Percentiles rank a stretch among this genome's conserved stretches.
Evolutionary conservation across 2,888 invertebrate species (phyloP).

Genomic region (Phaedon cochleariae): DNA sequence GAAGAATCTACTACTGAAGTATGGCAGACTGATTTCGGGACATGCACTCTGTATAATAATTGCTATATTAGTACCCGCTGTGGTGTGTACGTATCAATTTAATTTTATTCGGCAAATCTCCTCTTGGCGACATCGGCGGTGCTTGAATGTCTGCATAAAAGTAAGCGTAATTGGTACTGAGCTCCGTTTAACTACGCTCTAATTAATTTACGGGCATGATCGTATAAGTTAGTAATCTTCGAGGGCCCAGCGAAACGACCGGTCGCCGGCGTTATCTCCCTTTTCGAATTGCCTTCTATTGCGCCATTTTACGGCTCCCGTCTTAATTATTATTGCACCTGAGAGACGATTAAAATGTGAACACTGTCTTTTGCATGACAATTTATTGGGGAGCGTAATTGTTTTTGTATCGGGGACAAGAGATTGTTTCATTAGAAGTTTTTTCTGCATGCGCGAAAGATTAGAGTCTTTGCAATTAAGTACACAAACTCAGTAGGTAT

Average conservation of each 20-base stretch:
- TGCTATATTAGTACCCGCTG: no score
- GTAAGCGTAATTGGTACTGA: slow-evolving; percentile 51
- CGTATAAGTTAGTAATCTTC: slow-evolving; percentile 34
- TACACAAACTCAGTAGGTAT: no score
- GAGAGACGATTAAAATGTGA: slow-evolving; percentile 49
- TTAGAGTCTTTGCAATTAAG: no score
- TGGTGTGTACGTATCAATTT: no score
- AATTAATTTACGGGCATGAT: slow-evolving; percentile 55
- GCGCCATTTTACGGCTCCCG: slow-evolving; percentile 42
- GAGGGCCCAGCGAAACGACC: slow-evolving; percentile 10
- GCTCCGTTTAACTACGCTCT: slow-evolving; percentile 51
- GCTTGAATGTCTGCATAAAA: slow-evolving; percentile 49
- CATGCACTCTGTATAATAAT: no score
- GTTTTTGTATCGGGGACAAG: slow-evolving; percentile 25
- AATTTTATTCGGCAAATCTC: background rate
- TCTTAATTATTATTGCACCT: slow-evolving; percentile 52
- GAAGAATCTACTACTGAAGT: no score
- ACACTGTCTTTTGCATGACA: slow-evolving; percentile 33
- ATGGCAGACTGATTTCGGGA: no score
- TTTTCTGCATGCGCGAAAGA: background rate
- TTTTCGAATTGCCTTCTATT: slow-evolving; percentile 47
- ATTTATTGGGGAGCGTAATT: slow-evolving; percentile 27
- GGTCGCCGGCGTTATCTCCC: slow-evolving; percentile 47
- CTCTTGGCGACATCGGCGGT: slow-evolving; percentile 22
- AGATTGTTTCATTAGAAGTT: background rate